Evolutionary conservation across 2,797 vertebrate species (phyloP).

Genomic region (Numenius phaeopus): DNA sequence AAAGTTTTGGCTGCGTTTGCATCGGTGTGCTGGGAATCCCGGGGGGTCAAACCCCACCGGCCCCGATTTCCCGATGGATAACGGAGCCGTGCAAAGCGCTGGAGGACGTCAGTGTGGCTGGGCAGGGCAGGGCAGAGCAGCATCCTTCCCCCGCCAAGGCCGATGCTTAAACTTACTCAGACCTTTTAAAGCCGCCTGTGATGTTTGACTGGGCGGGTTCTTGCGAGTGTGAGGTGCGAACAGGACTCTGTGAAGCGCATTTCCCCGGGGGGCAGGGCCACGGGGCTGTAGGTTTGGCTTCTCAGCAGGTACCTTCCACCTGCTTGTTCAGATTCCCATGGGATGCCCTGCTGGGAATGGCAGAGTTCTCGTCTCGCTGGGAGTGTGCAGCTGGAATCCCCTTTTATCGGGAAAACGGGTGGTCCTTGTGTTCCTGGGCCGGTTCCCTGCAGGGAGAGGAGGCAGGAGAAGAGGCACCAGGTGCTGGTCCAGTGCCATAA

Average conservation of each 20-base stretch:
- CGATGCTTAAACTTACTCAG: not conserved
- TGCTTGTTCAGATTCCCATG: not conserved
- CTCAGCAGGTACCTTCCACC: not conserved
- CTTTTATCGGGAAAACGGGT: not conserved
- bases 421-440: not conserved
- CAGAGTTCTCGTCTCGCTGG: accelerated
- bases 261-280: not conserved
- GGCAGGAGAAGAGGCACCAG: not conserved
- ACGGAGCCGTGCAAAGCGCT: accelerated
- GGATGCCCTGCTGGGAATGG: accelerated
- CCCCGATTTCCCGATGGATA: accelerated
- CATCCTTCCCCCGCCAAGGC: accelerated
- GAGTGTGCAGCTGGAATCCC: not conserved
- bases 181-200: not conserved
- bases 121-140: not conserved
- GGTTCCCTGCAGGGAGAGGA: not conserved
- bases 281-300: not conserved
- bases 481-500: accelerated
- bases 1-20: accelerated
- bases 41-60: accelerated
- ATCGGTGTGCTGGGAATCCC: too few species aligned
- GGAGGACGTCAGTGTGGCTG: accelerated
- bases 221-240: not conserved
- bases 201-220: not conserved
- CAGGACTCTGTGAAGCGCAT: accelerated